These are phyloP conservation scores for Erannis defoliaria DNA, from an alignment of 2,888 invertebrate genomes.

Conservation along the genomic window DNA sequence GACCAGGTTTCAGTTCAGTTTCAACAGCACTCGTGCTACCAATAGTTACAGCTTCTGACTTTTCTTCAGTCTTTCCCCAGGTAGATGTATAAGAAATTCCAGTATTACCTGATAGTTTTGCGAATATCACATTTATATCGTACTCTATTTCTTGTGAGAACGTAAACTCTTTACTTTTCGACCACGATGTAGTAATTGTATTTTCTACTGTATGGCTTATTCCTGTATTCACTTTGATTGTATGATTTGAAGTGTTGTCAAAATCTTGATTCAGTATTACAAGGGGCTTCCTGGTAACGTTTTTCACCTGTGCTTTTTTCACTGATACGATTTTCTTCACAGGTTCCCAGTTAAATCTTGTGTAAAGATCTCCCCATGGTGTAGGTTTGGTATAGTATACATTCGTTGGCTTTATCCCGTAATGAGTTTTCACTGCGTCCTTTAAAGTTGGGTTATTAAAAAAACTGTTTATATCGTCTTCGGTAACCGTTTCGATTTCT, in stretches of 20 bases:
- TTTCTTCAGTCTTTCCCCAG: conserved; percentile 70
- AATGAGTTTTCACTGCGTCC: conserved; percentile 58
- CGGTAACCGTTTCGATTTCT: conserved; percentile 55
- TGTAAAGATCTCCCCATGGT: conserved; percentile 75
- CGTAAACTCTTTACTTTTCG: conserved; percentile 57
- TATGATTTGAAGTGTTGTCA: conserved; percentile 63
- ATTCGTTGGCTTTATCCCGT: conserved; percentile 57
- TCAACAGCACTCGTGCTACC: conserved; percentile 68
- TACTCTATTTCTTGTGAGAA: conserved; percentile 69
- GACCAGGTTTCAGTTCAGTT: conserved; percentile 66
- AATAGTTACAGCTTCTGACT: conserved; percentile 63
- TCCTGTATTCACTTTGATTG: conserved; percentile 73
- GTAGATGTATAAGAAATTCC: conserved; percentile 63
- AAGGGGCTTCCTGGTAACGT: conserved; percentile 52
- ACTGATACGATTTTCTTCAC: conserved; percentile 59
- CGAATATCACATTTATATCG: conserved; percentile 65
- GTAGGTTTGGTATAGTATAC: conserved; percentile 70
- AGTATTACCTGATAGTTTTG: conserved; percentile 62
- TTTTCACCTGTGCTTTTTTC: conserved; percentile 60
- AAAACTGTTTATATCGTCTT: conserved; percentile 63
- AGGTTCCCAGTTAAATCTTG: conserved; percentile 68
- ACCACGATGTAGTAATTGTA: conserved; percentile 67
- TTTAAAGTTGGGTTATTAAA: conserved; percentile 55
- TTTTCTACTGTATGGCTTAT: conserved; percentile 72
- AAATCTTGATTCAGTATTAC: conserved; percentile 67